Conservation (phyloP, 2,797 vertebrate genomes). For the Gymnoscopelus microlampas region DNA sequence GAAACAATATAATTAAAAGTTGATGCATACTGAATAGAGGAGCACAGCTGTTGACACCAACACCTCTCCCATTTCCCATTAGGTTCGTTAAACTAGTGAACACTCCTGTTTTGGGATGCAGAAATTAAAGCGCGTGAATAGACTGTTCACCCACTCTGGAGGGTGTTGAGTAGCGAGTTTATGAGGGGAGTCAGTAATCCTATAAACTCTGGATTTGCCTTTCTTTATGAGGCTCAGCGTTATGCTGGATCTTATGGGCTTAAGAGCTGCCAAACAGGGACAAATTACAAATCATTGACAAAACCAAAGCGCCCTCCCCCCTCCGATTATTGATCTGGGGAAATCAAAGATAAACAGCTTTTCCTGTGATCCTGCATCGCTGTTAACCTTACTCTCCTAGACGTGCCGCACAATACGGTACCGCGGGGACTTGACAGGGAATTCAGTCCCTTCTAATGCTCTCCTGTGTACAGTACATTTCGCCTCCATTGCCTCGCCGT, state of each 20-base stretch:
- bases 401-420: conserved; percentile 23
- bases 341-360: conserved; percentile 73
- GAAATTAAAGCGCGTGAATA: conserved; percentile 78
- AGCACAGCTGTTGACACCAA: conserved; percentile 52
- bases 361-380: conserved; percentile 47
- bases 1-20: conserved; percentile 15
- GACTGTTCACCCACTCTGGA: conserved; percentile 70
- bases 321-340: conserved; percentile 68
- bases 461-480: conserved; percentile 44
- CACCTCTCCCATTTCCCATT: conserved; percentile 60
- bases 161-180: conserved; percentile 65
- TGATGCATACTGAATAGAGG: conserved; percentile 61
- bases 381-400: conserved; percentile 37
- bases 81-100: conserved; percentile 65
- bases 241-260: conserved; percentile 73
- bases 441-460: conserved; percentile 50
- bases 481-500: conserved; percentile 48
- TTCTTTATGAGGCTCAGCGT: conserved; percentile 74
- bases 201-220: conserved; percentile 78
- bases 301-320: conserved; percentile 55
- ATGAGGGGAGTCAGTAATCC: conserved; percentile 77
- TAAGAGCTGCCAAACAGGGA: conserved; percentile 70
- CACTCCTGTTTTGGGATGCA: conserved; percentile 64
- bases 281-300: conserved; percentile 79
- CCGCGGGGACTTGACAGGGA: conserved; percentile 53